Conservation (phyloP, 1,140 invertebrate species). For the Coptotermes formosanus region DNA sequence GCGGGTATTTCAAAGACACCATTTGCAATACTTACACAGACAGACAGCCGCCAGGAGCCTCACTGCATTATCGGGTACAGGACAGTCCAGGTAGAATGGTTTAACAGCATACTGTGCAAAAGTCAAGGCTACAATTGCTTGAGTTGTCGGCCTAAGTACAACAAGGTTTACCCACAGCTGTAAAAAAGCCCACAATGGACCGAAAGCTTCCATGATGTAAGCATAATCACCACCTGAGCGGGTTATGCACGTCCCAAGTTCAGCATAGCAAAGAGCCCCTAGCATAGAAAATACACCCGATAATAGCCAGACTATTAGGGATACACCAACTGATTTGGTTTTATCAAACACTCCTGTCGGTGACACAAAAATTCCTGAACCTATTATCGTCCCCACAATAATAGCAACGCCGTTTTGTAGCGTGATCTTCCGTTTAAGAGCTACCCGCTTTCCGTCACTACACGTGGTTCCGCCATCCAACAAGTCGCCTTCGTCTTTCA, state of each 20-base stretch:
- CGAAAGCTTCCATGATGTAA: slow-evolving; percentile 84
- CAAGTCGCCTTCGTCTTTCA: background rate
- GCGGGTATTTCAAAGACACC: too few species aligned
- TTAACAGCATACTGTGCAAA: slow-evolving; percentile 78
- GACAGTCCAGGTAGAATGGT: slow-evolving; percentile 76
- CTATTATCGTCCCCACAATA: slow-evolving; percentile 81
- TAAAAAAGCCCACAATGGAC: slow-evolving; percentile 84
- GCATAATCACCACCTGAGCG: slow-evolving; percentile 87
- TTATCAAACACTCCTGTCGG: slow-evolving; percentile 68
- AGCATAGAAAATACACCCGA: slow-evolving; percentile 73
- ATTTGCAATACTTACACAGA: slow-evolving; percentile 63
- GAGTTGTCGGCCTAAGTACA: slow-evolving; percentile 79
- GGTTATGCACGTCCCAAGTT: slow-evolving; percentile 77
- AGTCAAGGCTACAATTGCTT: slow-evolving; percentile 80
- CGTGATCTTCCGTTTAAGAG: slow-evolving; percentile 78
- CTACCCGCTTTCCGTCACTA: slow-evolving; percentile 45
- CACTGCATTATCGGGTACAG: slow-evolving; percentile 59
- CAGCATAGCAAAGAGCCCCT: slow-evolving; percentile 80
- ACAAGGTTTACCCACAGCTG: slow-evolving; percentile 83
- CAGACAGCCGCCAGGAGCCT: slow-evolving; percentile 72
- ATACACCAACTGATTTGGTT: slow-evolving; percentile 63
- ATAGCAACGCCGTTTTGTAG: slow-evolving; percentile 83
- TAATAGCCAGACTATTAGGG: slow-evolving; percentile 69
- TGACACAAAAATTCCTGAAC: slow-evolving; percentile 80
- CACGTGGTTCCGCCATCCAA: background rate